Evolutionary conservation across 92 coral and sea anemone species (phyloP).

Genomic region (Meandrina meandrites): DNA sequence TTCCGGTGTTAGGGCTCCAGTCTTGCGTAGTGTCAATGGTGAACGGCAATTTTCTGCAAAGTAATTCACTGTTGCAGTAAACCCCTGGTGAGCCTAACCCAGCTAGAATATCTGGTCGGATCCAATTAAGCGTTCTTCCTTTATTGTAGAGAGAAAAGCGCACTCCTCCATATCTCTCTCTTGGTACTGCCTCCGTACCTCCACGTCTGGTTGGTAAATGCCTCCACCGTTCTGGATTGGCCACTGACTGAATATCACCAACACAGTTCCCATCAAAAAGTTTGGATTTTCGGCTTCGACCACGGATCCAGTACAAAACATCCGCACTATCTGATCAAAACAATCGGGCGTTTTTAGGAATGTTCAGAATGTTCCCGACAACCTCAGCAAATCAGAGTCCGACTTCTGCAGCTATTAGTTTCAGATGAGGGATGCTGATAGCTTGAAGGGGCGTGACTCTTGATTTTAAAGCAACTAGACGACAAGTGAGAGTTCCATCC

Average conservation of each 20-base stretch:
- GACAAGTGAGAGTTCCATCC: not conserved
- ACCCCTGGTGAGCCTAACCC: conserved; percentile 36
- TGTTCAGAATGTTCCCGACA: not conserved
- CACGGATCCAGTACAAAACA: conserved; percentile 41
- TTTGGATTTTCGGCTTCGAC: conserved; percentile 41
- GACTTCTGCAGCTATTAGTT: conserved; percentile 44
- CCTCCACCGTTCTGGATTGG: conserved; percentile 67
- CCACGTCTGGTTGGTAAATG: not conserved
- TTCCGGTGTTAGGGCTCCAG: conserved; percentile 9
- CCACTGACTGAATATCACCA: conserved; percentile 51
- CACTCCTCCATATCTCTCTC: not conserved
- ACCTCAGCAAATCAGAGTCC: conserved; percentile 31
- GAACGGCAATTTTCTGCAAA: conserved; percentile 14
- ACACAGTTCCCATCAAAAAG: conserved; percentile 57
- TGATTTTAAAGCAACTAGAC: conserved; percentile 9
- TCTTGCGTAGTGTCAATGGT: not conserved
- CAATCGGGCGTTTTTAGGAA: not conserved
- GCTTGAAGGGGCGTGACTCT: conserved; percentile 43
- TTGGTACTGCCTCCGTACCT: not conserved
- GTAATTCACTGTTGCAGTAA: too few species aligned
- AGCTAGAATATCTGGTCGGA: conserved; percentile 33
- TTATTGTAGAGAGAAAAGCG: not conserved
- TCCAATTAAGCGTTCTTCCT: conserved; percentile 22
- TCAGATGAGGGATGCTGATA: conserved; percentile 38
- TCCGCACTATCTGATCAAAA: conserved; percentile 55